Evolutionary conservation across 2,113 vertebrate species (phyloP).

Genomic region (Nycticebus coucang): DNA sequence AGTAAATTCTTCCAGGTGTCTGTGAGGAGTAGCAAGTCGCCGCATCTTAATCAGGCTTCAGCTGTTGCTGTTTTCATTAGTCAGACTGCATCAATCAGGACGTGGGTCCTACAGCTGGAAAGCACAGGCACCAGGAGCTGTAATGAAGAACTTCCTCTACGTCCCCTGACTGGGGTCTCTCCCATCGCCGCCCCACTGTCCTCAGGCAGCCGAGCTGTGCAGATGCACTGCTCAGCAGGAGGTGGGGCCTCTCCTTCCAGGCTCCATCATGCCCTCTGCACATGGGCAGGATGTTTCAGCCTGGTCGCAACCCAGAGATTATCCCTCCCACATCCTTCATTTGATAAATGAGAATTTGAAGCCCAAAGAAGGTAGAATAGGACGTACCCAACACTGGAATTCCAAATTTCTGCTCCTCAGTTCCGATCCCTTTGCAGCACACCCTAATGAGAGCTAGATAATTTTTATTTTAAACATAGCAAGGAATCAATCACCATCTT

Average conservation of each 20-base stretch:
- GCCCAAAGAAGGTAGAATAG: not conserved
- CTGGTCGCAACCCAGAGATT: not conserved
- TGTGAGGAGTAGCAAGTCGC: slow-evolving; percentile 61
- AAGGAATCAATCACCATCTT: slow-evolving; percentile 52
- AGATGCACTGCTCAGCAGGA: rapidly evolving
- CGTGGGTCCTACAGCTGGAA: slow-evolving; percentile 51
- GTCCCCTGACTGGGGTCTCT: not conserved
- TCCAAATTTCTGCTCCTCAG: not conserved
- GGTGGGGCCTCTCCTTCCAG: not conserved
- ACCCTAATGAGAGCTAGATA: not conserved
- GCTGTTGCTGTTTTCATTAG: slow-evolving; percentile 69
- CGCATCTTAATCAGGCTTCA: slow-evolving; percentile 74
- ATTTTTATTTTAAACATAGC: not conserved
- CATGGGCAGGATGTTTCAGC: not conserved
- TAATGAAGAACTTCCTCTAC: slow-evolving; percentile 67
- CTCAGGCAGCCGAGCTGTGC: not conserved
- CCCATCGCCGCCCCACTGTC: not conserved
- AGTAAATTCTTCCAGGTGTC: slow-evolving; percentile 72
- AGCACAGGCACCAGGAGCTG: slow-evolving; percentile 67
- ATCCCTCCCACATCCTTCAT: not conserved
- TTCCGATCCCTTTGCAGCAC: not conserved
- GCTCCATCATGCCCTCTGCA: not conserved
- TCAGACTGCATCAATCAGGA: slow-evolving; percentile 65
- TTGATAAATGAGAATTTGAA: not conserved
- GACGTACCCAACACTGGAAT: not conserved